Conservation (phyloP, 2,797 vertebrate species). For the Falco biarmicus region DNA sequence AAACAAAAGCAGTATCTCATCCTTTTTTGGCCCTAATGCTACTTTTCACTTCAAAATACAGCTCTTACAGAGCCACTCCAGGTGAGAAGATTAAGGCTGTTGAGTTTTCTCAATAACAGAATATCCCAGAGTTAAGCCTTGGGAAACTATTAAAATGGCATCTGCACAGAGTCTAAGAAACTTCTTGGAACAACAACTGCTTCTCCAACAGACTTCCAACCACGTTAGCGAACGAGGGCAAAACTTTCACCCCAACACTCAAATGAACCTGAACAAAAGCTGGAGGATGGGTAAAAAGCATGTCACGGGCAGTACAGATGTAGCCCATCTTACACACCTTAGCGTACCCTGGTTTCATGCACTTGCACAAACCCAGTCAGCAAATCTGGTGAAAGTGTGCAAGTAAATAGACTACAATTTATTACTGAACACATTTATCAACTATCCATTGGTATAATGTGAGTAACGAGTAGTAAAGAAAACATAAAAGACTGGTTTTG, state of each 20-base stretch:
- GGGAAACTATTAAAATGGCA: background rate
- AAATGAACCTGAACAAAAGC: background rate
- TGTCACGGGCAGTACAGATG: background rate
- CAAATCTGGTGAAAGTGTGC: background rate
- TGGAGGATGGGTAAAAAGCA: background rate
- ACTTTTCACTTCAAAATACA: background rate
- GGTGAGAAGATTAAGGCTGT: background rate
- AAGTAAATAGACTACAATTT: background rate
- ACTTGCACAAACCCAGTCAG: background rate
- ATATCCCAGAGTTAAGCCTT: background rate
- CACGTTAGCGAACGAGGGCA: fast-evolving
- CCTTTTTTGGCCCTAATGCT: background rate
- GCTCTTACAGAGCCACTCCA: background rate
- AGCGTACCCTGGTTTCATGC: background rate
- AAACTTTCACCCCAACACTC: background rate
- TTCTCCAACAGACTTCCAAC: background rate
- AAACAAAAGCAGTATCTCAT: background rate
- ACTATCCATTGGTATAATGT: background rate
- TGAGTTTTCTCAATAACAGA: background rate
- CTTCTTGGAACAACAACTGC: background rate
- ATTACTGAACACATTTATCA: background rate
- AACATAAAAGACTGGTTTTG: background rate
- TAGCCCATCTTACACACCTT: background rate
- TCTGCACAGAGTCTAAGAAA: background rate
- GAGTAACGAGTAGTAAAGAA: background rate